Percentiles rank a stretch among this genome's conserved stretches.
phyloP scores from a whole-genome alignment of 53 echinoderm and acorn worm genomes.

The Echinometra lucunter region DNA sequence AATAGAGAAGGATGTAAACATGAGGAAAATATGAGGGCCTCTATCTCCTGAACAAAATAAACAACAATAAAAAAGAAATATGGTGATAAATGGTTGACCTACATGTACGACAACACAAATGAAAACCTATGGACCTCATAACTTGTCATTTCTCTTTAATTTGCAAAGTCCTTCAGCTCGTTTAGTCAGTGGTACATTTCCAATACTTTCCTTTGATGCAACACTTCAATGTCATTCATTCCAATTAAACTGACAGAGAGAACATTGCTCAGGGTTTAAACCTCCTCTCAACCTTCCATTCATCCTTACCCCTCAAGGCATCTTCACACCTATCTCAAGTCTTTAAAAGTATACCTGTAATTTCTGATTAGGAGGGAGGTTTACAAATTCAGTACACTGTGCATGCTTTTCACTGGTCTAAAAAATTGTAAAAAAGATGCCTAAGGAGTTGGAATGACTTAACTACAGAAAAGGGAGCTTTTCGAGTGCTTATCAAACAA shows the following conservation, averaged over 20 bases:
- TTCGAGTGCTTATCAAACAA: no score
- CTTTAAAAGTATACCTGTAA: neutral
- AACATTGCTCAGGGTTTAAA: neutral
- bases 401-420: neutral
- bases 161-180: neutral
- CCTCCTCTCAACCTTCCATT: neutral
- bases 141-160: constrained; percentile 14
- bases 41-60: neutral
- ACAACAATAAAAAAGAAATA: neutral
- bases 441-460: no score
- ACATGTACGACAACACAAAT: neutral
- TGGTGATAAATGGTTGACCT: no score
- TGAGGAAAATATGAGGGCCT: neutral
- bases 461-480: no score
- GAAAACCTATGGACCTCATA: neutral
- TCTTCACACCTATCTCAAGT: neutral
- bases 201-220: neutral
- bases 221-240: neutral
- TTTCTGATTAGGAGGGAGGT: neutral
- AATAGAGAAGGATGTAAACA: no score
- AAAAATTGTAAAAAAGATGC: no score
- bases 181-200: neutral
- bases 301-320: neutral
- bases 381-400: neutral
- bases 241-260: neutral